A percentile compares a stretch with the other conserved stretches of the same genome.
phyloP scores from a whole-genome alignment of 1,140 invertebrate genomes.

The Drosophila sechellia region DNA sequence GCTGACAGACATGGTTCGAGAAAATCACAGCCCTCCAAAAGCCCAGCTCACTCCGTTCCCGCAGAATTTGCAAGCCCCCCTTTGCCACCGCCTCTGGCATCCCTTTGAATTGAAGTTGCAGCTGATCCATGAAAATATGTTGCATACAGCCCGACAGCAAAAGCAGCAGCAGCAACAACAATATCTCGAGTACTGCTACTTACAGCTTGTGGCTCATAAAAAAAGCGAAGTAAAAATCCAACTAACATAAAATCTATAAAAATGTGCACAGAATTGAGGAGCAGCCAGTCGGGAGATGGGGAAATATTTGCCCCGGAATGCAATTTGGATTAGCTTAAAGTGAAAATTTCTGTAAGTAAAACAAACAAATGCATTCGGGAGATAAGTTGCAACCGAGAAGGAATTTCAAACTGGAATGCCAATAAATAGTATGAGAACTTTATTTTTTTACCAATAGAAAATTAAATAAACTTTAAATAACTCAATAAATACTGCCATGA shows the following conservation, averaged over 20 bases:
- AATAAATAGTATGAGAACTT: neutral
- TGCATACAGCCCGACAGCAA: slow-evolving; percentile 56
- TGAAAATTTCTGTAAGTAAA: neutral
- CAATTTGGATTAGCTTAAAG: slow-evolving; percentile 48
- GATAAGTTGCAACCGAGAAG: neutral
- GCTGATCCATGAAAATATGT: slow-evolving; percentile 83
- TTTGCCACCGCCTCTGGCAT: slow-evolving; percentile 16
- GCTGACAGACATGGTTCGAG: slow-evolving; percentile 42
- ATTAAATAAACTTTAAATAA: neutral
- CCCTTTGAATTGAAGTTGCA: slow-evolving; percentile 76
- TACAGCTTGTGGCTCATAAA: slow-evolving; percentile 63
- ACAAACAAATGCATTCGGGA: neutral
- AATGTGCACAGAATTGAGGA: slow-evolving; percentile 48
- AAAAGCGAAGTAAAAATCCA: slow-evolving; percentile 35
- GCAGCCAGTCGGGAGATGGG: slow-evolving; percentile 20
- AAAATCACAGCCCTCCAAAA: slow-evolving; percentile 64
- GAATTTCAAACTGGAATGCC: neutral
- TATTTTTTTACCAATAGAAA: neutral
- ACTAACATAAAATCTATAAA: slow-evolving; percentile 54
- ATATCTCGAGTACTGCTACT: slow-evolving; percentile 65
- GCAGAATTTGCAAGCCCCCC: neutral
- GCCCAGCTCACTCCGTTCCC: neutral
- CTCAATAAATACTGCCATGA: too few species aligned
- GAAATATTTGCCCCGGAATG: slow-evolving; percentile 42
- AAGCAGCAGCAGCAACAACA: slow-evolving; percentile 34